Evolutionary conservation across 2,888 invertebrate species (phyloP).

Genomic region (Noctua pronuba): DNA sequence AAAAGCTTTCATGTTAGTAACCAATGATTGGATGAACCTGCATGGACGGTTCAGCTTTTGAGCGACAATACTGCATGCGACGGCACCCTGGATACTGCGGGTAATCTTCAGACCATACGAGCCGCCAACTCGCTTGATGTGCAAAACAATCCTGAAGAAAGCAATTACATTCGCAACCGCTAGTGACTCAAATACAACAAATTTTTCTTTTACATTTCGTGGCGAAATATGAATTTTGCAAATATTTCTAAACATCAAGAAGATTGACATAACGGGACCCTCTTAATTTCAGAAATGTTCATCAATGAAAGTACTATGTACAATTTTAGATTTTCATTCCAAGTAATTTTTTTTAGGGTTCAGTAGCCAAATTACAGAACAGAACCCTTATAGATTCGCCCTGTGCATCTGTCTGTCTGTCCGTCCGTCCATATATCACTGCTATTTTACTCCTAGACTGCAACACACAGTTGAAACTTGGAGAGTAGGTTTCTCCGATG

Average conservation of each 20-base stretch:
- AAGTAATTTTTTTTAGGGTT: neutral
- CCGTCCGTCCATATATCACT: neutral
- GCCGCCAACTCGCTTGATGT: constrained; percentile 77
- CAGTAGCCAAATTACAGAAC: too few species aligned
- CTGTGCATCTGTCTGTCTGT: neutral
- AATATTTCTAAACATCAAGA: neutral
- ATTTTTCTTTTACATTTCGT: neutral
- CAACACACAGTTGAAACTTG: neutral
- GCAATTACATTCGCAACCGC: neutral
- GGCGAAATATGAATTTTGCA: neutral
- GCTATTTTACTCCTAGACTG: neutral
- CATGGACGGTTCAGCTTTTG: constrained; percentile 91
- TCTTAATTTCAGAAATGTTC: neutral
- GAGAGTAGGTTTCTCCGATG: neutral
- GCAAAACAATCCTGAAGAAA: constrained; percentile 91
- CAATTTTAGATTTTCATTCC: neutral
- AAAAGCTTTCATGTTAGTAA: constrained; percentile 90
- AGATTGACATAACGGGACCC: neutral
- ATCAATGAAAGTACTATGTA: neutral
- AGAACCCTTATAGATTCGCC: neutral
- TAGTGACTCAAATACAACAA: neutral
- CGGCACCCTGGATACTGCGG: constrained; percentile 88
- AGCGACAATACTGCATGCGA: constrained; percentile 92
- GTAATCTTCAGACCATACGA: constrained; percentile 93
- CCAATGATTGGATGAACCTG: constrained; percentile 91